A percentile compares a stretch with the other conserved stretches of the same genome.
These are phyloP conservation scores for Macaca nemestrina DNA, from an alignment of 2,113 vertebrate species.

Conservation along the genomic window DNA sequence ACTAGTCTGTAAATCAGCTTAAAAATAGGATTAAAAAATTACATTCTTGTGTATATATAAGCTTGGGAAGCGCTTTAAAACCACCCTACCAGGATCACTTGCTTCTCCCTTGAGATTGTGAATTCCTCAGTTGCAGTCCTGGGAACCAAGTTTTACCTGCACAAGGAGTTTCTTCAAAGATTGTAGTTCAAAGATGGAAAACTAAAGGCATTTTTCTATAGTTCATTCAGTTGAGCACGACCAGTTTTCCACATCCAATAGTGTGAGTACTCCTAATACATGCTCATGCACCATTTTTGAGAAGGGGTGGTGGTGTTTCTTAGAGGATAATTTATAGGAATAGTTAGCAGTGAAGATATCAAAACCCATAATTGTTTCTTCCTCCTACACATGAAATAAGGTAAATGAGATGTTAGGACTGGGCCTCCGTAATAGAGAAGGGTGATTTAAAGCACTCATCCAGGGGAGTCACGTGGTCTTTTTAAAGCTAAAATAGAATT, in stretches of 20 bases:
- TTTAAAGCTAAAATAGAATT: slow-evolving; percentile 18
- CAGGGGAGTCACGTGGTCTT: neutral
- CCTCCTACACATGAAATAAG: neutral
- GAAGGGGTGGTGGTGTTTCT: neutral
- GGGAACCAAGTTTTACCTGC: neutral
- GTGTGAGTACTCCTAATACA: neutral
- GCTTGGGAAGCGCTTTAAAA: neutral
- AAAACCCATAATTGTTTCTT: neutral
- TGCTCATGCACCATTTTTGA: neutral
- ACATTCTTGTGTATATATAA: neutral
- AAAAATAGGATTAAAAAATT: neutral
- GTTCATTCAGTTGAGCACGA: neutral
- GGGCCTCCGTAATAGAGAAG: neutral
- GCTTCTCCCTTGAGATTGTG: neutral
- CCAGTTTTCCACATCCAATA: neutral
- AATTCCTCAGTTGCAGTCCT: neutral
- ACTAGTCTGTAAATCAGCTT: neutral
- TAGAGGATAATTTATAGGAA: neutral
- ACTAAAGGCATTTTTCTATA: neutral
- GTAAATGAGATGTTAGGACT: neutral
- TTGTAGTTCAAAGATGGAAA: neutral
- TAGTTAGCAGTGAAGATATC: neutral
- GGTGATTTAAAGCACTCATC: neutral
- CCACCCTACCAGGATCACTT: neutral
- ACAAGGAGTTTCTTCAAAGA: neutral